Evolutionary conservation across 2,888 invertebrate species (phyloP).

Genomic region (Netelia melanura): DNA sequence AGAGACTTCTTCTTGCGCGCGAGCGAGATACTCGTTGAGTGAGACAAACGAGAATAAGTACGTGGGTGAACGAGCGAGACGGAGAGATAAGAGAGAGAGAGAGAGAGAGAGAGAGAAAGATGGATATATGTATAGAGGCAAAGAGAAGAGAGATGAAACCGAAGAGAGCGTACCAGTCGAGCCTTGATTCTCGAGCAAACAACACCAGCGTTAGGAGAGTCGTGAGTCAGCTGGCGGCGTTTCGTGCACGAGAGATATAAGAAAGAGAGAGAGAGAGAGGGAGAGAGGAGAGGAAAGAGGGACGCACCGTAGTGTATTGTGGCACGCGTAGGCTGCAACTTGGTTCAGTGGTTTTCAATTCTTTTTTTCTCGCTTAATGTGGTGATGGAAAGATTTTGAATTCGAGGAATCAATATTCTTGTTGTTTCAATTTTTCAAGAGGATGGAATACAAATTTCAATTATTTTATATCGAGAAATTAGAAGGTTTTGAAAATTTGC

Average conservation of each 20-base stretch:
- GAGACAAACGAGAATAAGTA: conserved; percentile 5
- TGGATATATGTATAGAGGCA: conserved; percentile 61
- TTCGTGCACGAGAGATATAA: conserved; percentile 36
- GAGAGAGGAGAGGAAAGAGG: conserved; percentile 28
- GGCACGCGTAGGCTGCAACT: conserved; percentile 66
- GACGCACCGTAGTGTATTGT: conserved; percentile 32
- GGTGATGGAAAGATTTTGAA: not conserved
- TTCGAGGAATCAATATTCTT: not conserved
- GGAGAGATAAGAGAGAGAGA: conserved; percentile 10
- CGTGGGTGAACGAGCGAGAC: conserved; percentile 47
- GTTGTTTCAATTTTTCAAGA: not conserved
- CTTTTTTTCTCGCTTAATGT: conserved; percentile 10
- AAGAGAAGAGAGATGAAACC: conserved; percentile 60
- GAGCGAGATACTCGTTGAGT: conserved; percentile 38
- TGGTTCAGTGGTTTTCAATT: conserved; percentile 60
- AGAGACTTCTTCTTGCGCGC: not conserved
- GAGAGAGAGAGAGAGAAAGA: conserved; percentile 14
- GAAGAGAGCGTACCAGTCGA: conserved; percentile 68
- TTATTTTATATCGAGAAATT: no score
- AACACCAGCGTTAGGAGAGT: conserved; percentile 58
- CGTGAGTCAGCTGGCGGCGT: conserved; percentile 75
- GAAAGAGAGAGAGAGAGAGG: conserved; percentile 13
- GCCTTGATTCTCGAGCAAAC: conserved; percentile 71
- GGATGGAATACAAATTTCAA: no score
- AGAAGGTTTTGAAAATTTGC: no score